A percentile compares a stretch with the other conserved stretches of the same genome.
Evolutionary conservation across 1,140 invertebrate genomes (phyloP).

Genomic region (Anoplolepis gracilipes): DNA sequence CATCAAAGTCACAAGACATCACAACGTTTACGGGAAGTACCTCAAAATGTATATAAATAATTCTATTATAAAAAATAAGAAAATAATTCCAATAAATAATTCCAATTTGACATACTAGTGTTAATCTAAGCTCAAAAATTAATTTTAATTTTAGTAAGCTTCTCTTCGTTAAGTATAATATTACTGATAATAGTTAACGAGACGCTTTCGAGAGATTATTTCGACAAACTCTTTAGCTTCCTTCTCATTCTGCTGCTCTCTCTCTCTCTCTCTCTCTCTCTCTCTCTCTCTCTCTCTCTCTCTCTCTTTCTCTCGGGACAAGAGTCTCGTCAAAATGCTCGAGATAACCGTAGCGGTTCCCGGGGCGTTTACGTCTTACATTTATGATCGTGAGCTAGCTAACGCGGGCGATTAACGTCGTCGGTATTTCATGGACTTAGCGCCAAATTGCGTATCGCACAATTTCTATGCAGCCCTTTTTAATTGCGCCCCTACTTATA

Average conservation of each 20-base stretch:
- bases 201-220: not conserved
- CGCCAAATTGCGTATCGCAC: conserved; percentile 52
- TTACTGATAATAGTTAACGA: conserved; percentile 16
- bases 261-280: conserved; percentile 11
- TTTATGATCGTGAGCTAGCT: conserved; percentile 53
- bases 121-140: not conserved
- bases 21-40: too few relatives aligned
- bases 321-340: conserved; percentile 35
- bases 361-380: conserved; percentile 43
- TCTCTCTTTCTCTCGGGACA: not conserved
- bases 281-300: conserved; percentile 1
- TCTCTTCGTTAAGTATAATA: not conserved
- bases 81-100: too few relatives aligned
- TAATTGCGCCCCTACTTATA: conserved; percentile 47
- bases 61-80: too few relatives aligned
- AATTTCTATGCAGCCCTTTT: conserved; percentile 38
- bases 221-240: not conserved
- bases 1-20: conserved; percentile 28
- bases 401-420: conserved; percentile 57
- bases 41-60: too few relatives aligned
- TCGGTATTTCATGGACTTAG: conserved; percentile 61
- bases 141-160: not conserved
- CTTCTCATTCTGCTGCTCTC: not conserved
- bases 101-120: not conserved
- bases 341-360: conserved; percentile 39